Evolutionary conservation across 2,113 vertebrate genomes (phyloP), one percentile per base, ranked within the genome.

Genomic region (Todiramphus chloris): DNA sequence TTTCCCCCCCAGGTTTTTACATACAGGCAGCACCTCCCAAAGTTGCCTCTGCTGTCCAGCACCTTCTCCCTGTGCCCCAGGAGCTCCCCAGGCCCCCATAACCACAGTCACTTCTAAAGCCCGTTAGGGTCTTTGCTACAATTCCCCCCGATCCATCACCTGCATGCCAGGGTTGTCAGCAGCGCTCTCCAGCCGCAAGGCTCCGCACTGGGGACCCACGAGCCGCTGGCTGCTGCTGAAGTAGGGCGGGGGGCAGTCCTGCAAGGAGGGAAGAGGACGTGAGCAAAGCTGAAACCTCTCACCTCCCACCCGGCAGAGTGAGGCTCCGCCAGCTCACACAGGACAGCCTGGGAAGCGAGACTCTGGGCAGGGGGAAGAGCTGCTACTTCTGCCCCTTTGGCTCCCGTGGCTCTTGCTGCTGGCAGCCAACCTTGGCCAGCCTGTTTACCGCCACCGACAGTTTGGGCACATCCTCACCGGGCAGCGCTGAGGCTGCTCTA

Each of bases 141-240:
- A 2, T 33, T 66, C 24, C 3, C 0, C 16, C 37, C 66, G 25
- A 31, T 43, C 64, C 41, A 2, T 94, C 78, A 95, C 95, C 89
- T 97, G 94, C 48, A 90, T 6, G 3, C 69, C 44, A 0, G 89
- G 87, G 43, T 91, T 96, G 82, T 95, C 58, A 0, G 80, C 92
- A n/a, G 86, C 43, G 0, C 67, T 93, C 53, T 96, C 93, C 81
- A 85, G 70, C n/a, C n/a, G 56, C 0, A 89, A 94, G 3, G 41
- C 68, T 90, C 97, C 41, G 0, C 13, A 5, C 19, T 91, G 83
- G 17, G 96, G 75, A 28, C 97, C 97, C 83, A 98, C 98, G 91
- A 99, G 97, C 6, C 97, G 97, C 97, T 99, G 98, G 83, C 73
- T 97, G 87, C 98, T 99, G 97, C 97, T 98, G 97, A 98, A 98